Evolutionary conservation across 2,888 invertebrate species (phyloP).

Genomic region (Drosophila falleni): DNA sequence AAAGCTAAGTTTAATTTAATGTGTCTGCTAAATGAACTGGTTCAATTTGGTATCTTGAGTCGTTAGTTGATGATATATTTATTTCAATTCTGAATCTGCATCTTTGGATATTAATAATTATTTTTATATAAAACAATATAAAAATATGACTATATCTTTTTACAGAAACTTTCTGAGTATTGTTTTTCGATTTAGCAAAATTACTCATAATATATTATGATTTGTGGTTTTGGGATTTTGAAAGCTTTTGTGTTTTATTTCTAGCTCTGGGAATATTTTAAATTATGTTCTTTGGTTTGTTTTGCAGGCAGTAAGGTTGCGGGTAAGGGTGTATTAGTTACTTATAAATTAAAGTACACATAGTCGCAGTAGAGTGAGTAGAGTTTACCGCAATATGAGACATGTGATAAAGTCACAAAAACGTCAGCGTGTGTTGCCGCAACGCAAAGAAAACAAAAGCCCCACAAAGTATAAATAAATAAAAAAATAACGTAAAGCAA

Average conservation of each 20-base stretch:
- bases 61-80: no score
- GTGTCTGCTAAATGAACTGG: neutral
- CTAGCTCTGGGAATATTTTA: neutral
- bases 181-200: no score
- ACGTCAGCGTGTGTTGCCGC: constrained; percentile 72
- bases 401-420: constrained; percentile 82
- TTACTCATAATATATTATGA: neutral
- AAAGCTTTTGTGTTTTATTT: neutral
- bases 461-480: constrained; percentile 68
- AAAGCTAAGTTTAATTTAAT: neutral
- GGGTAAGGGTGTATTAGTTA: constrained; percentile 1
- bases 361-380: constrained; percentile 20
- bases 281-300: neutral
- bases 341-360: constrained; percentile 54
- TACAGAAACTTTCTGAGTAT: no score
- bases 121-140: no score
- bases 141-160: no score
- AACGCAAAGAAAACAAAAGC: constrained; percentile 78
- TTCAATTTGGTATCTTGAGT: no score
- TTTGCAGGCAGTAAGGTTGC: neutral
- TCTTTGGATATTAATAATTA: neutral
- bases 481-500: constrained; percentile 48
- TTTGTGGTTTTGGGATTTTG: neutral
- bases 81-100: no score
- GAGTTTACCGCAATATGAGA: constrained; percentile 77